Conservation (phyloP, 2,888 invertebrate species). For the Empis livida region DNA sequence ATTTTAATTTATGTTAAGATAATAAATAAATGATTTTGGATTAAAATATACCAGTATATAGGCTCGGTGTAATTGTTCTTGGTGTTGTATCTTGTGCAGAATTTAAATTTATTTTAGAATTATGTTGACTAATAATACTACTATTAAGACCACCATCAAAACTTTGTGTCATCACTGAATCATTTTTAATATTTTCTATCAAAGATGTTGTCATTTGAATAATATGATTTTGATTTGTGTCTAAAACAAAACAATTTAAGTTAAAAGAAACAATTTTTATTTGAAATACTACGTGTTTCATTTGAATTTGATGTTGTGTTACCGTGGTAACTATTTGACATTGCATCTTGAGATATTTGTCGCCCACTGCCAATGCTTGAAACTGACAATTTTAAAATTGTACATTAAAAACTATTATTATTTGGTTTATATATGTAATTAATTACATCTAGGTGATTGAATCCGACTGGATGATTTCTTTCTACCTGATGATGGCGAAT, state of each 20-base stretch:
- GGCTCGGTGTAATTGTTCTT: constrained; percentile 31
- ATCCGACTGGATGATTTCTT: constrained; percentile 34
- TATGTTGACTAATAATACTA: constrained; percentile 12
- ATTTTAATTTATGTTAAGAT: too few relatives aligned
- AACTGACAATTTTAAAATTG: constrained; percentile 21
- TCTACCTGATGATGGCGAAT: constrained; percentile 32
- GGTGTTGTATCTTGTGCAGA: constrained; percentile 33
- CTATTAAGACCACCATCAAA: constrained; percentile 41
- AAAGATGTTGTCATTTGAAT: constrained; percentile 35
- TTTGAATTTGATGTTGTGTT: constrained; percentile 25
- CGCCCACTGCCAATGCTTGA: constrained; percentile 34
- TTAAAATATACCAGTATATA: constrained; percentile 25
- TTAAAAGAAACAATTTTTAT: too few relatives aligned
- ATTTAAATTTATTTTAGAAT: constrained; percentile 18
- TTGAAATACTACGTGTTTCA: constrained; percentile 21
- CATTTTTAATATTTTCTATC: constrained; percentile 34
- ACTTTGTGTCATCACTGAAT: constrained; percentile 46
- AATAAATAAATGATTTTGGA: background rate
- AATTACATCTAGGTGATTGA: constrained; percentile 35
- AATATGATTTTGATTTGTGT: constrained; percentile 20
- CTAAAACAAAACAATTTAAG: too few relatives aligned
- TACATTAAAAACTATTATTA: background rate
- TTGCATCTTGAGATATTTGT: constrained; percentile 56
- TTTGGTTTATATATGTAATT: background rate
- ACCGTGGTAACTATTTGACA: constrained; percentile 57